Evolutionary conservation across 2,888 invertebrate genomes (phyloP).

Genomic region (Lycocerus yunnanus): DNA sequence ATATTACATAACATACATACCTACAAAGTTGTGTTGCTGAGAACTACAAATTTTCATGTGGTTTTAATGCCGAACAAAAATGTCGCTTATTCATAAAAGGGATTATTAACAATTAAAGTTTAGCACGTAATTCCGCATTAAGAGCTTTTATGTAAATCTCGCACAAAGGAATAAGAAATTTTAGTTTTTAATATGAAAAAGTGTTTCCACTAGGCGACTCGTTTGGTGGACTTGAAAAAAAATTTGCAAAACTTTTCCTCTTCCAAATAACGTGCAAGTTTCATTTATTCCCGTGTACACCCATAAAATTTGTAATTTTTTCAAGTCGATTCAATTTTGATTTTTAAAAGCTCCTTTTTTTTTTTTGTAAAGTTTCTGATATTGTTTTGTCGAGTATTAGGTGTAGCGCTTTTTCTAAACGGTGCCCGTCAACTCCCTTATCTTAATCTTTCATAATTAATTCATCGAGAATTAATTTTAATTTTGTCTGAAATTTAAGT

Average conservation of each 20-base stretch:
- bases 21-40: background rate
- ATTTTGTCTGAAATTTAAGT: background rate
- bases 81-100: background rate
- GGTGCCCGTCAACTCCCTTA: background rate
- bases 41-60: background rate
- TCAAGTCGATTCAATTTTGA: background rate
- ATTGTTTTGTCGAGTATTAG: no score
- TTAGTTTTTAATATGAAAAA: background rate
- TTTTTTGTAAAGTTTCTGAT: no score
- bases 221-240: background rate
- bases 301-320: background rate
- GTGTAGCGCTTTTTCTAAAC: background rate
- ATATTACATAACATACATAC: no score
- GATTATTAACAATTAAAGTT: background rate
- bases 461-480: background rate
- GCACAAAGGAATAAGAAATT: background rate
- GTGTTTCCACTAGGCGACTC: background rate
- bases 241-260: background rate
- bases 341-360: no score
- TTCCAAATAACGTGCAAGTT: background rate
- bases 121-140: background rate
- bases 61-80: background rate
- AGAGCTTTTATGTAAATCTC: background rate
- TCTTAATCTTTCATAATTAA: background rate
- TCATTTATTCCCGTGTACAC: background rate